These are phyloP conservation scores for Cynaeus angustus DNA, from an alignment of 2,888 invertebrate genomes.

Conservation along the genomic window DNA sequence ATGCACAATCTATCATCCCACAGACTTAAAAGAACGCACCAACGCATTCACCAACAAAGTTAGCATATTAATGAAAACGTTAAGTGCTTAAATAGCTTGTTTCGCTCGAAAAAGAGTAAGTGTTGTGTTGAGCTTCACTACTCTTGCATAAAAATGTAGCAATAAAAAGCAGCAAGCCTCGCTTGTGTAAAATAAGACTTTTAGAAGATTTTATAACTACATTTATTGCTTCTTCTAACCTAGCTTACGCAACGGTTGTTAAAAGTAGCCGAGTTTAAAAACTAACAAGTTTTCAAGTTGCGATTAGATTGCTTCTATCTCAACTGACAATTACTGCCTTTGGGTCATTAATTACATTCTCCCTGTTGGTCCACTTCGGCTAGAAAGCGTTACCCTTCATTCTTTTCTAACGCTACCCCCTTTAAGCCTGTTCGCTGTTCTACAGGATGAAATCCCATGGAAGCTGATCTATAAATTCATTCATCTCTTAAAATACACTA, in stretches of 20 bases:
- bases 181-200: not conserved
- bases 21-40: slow-evolving; percentile 11
- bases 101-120: slow-evolving; percentile 15
- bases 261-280: slow-evolving; percentile 53
- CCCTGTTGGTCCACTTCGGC: slow-evolving; percentile 57
- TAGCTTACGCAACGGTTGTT: slow-evolving; percentile 38
- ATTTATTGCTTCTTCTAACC: slow-evolving; percentile 18
- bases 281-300: slow-evolving; percentile 56
- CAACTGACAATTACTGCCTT: slow-evolving; percentile 59
- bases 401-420: slow-evolving; percentile 48
- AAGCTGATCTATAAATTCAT: slow-evolving; percentile 54
- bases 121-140: slow-evolving; percentile 11
- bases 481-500: slow-evolving; percentile 50
- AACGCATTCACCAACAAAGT: slow-evolving; percentile 11
- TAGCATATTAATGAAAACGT: slow-evolving; percentile 26
- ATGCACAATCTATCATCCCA: slow-evolving; percentile 9
- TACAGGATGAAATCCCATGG: slow-evolving; percentile 47
- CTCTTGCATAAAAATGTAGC: not conserved
- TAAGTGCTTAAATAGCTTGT: slow-evolving; percentile 22
- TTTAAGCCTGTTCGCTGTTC: slow-evolving; percentile 52
- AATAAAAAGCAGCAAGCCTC: not conserved
- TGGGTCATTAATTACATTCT: slow-evolving; percentile 59
- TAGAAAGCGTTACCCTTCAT: slow-evolving; percentile 45
- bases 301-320: slow-evolving; percentile 60
- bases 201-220: not conserved